Evolutionary conservation across 2,888 invertebrate species (phyloP).

Genomic region (Agonum fuliginosum): DNA sequence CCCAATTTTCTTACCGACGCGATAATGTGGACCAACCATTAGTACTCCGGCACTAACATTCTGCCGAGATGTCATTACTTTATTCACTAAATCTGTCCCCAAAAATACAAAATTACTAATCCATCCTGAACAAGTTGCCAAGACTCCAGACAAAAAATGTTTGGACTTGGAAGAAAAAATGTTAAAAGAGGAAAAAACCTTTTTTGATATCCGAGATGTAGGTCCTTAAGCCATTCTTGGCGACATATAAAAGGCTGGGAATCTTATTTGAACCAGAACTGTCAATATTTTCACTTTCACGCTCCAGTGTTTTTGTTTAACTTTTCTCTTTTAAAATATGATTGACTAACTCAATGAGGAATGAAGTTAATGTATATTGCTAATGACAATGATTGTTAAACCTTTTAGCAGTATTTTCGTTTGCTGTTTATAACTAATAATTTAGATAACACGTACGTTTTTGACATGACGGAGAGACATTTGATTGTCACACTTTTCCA

Average conservation of each 20-base stretch:
- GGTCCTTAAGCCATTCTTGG: constrained; percentile 45
- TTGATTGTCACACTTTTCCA: constrained; percentile 27
- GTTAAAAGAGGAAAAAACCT: constrained; percentile 39
- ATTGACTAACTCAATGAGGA: not conserved
- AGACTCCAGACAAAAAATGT: not conserved
- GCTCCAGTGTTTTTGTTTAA: constrained; percentile 36
- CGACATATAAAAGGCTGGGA: constrained; percentile 39
- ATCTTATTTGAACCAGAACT: constrained; percentile 30
- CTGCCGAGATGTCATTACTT: constrained; percentile 52
- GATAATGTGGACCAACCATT: constrained; percentile 75
- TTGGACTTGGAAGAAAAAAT: constrained; percentile 23
- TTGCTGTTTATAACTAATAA: constrained; percentile 52
- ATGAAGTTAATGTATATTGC: not conserved
- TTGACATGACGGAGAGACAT: constrained; percentile 50
- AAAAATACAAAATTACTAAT: constrained; percentile 10
- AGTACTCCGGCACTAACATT: constrained; percentile 43
- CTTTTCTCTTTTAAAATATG: not conserved
- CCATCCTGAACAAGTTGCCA: too few relatives aligned
- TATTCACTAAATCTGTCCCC: constrained; percentile 44
- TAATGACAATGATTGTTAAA: not conserved
- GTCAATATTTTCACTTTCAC: constrained; percentile 24
- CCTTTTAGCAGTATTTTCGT: not conserved
- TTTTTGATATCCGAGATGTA: constrained; percentile 47
- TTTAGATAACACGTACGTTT: constrained; percentile 46
- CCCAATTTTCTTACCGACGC: constrained; percentile 99